Evolutionary conservation across 2,888 invertebrate genomes (phyloP).

Genomic region (Smittia aterrima): DNA sequence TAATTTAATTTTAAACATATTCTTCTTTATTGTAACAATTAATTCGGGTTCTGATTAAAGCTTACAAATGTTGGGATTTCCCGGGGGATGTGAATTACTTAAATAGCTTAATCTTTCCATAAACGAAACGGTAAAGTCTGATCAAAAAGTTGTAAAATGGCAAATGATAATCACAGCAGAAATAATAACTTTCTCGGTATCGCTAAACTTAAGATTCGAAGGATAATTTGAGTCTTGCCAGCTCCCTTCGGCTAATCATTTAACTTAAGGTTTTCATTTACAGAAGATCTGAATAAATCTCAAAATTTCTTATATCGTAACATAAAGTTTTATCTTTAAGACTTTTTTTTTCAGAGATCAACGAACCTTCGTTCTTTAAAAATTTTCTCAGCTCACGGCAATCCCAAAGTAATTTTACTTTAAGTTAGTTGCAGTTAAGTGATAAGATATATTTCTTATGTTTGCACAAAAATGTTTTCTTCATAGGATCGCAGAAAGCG

Average conservation of each 20-base stretch:
- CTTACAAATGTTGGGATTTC: neutral
- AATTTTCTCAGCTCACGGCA: too few species aligned
- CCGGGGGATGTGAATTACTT: too few species aligned
- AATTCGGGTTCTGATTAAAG: constrained; percentile 11
- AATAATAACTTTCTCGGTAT: neutral
- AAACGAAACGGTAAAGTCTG: neutral
- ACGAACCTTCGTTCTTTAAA: too few species aligned
- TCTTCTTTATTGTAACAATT: constrained; percentile 4
- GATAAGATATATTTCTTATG: neutral
- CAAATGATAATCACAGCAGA: neutral
- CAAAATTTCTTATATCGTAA: neutral
- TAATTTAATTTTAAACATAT: constrained; percentile 1
- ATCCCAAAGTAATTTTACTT: too few species aligned
- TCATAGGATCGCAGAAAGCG: neutral
- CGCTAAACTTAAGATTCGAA: neutral
- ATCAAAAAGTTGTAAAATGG: constrained; percentile 2
- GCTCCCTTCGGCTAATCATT: too few species aligned
- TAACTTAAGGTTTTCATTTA: neutral
- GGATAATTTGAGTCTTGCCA: too few species aligned
- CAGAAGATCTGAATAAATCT: neutral
- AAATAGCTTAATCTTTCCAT: neutral
- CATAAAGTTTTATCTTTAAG: too few species aligned
- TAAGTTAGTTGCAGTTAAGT: neutral
- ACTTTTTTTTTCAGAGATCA: too few species aligned
- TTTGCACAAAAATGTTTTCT: neutral